phyloP scores from a whole-genome alignment of 2,797 vertebrate species.

The Anguilla pacifica region DNA sequence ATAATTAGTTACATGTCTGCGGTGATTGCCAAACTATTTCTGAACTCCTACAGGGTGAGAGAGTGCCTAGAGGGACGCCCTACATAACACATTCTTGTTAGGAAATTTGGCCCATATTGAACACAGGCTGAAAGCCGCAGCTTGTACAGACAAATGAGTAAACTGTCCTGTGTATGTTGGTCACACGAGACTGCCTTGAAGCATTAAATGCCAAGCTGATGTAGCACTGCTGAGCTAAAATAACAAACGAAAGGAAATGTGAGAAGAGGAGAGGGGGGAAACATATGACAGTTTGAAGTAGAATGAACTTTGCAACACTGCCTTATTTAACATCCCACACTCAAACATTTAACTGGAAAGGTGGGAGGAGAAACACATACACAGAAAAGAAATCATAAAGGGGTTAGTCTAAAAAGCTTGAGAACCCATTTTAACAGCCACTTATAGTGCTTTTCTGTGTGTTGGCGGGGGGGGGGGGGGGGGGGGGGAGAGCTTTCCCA shows the following conservation, averaged over 20 bases:
- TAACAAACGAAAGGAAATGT: not conserved
- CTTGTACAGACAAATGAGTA: not conserved
- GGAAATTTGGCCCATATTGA: not conserved
- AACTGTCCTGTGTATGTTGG: not conserved
- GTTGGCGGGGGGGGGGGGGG: too few species aligned
- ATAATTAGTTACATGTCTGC: too few species aligned
- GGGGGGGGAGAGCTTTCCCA: not conserved
- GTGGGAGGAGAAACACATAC: not conserved
- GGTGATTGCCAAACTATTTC: too few species aligned
- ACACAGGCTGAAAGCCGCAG: not conserved
- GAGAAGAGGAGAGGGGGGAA: not conserved
- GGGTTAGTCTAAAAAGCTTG: not conserved
- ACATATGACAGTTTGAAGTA: not conserved
- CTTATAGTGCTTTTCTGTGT: not conserved
- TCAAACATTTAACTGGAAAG: not conserved
- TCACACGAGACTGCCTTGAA: not conserved
- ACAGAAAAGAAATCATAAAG: not conserved
- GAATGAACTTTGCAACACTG: not conserved
- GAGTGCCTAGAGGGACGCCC: too few species aligned
- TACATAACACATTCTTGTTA: not conserved
- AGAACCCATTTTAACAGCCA: not conserved
- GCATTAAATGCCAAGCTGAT: not conserved
- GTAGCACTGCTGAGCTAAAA: not conserved
- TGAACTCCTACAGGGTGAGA: too few species aligned
- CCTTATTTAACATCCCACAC: not conserved